Conservation (phyloP, 35 echinoderm and acorn worm genomes). For the Diadema setosum region DNA sequence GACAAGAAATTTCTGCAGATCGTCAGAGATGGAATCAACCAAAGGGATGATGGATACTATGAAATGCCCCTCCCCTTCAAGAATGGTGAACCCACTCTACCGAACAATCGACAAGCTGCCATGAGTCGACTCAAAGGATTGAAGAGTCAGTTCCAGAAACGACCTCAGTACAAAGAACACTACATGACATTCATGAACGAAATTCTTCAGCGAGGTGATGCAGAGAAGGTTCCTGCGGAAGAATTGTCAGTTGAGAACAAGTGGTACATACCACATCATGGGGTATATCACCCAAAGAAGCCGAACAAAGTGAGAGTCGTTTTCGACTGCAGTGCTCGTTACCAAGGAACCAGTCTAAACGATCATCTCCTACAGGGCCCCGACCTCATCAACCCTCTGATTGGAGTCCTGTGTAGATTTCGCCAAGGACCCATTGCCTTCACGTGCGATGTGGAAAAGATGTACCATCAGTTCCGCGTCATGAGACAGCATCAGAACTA, state of each 20-base stretch:
- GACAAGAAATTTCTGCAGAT: background rate
- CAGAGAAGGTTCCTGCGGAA: constrained; percentile 7
- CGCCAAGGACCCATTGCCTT: constrained; percentile 20
- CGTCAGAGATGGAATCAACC: background rate
- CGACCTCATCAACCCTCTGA: background rate
- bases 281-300: constrained; percentile 45
- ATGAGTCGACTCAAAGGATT: background rate
- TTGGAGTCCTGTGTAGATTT: constrained; percentile 49
- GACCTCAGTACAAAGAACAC: background rate
- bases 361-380: constrained; percentile 1
- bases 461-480: background rate
- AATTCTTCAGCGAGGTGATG: constrained; percentile 10
- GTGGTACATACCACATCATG: constrained; percentile 57
- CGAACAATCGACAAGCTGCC: background rate
- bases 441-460: background rate
- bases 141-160: background rate
- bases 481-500: constrained; percentile 5
- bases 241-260: constrained; percentile 9
- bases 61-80: background rate
- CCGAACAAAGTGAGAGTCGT: constrained; percentile 34
- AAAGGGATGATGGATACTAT: background rate
- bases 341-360: constrained; percentile 26
- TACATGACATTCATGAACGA: background rate
- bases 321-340: constrained; percentile 44
- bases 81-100: background rate